A percentile compares a stretch with the other conserved stretches of the same genome.
Evolutionary conservation across 2,797 vertebrate genomes (phyloP).

Genomic region (Sebastes iracundus): DNA sequence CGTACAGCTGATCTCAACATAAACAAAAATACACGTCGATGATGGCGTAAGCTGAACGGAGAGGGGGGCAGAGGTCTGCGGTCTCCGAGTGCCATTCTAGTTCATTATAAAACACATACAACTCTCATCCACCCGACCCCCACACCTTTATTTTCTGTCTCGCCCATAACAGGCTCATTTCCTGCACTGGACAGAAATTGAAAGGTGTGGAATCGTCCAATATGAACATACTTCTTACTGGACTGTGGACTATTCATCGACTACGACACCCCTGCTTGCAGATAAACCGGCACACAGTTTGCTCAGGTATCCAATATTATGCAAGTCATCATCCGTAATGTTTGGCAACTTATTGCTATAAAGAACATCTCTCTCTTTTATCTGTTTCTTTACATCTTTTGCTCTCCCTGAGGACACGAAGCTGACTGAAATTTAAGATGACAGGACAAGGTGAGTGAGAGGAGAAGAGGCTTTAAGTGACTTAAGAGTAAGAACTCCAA

Average conservation of each 20-base stretch:
- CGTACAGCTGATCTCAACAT: too few relatives aligned
- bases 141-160: not conserved
- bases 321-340: slow-evolving; percentile 21
- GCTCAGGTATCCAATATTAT: slow-evolving; percentile 20
- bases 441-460: slow-evolving; percentile 58
- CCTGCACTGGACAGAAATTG: not conserved
- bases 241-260: not conserved
- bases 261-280: not conserved
- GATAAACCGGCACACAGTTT: not conserved
- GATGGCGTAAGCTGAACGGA: too few relatives aligned
- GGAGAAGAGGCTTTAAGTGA: slow-evolving; percentile 47
- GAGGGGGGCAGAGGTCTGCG: too few relatives aligned
- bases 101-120: not conserved
- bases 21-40: too few relatives aligned
- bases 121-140: not conserved
- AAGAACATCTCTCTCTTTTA: slow-evolving; percentile 38
- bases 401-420: slow-evolving; percentile 29
- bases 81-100: too few relatives aligned
- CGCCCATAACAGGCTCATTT: not conserved
- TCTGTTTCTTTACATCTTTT: slow-evolving; percentile 27
- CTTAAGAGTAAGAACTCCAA: slow-evolving; percentile 45
- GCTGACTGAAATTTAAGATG: slow-evolving; percentile 58
- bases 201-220: not conserved
- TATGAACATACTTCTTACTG: not conserved
- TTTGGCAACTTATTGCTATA: slow-evolving; percentile 28